Base-by-base conservation (phyloP, 1,140 invertebrate genomes). In the Heliothis virescens region DNA sequence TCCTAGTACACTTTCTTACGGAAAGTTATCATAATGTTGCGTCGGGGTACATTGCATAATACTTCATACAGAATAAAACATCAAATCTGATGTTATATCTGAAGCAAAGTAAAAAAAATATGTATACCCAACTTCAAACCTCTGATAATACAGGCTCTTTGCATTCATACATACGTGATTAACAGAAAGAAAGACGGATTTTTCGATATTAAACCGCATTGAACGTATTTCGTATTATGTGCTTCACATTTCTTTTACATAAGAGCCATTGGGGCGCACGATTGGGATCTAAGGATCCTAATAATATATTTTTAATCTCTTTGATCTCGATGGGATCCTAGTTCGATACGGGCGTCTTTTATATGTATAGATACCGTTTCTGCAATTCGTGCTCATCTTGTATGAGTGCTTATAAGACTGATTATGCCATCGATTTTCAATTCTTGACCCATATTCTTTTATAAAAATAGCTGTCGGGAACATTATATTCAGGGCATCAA, bases 241-340 rank as follows among this genome's bases (percentile, higher is more conserved):
- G 69, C 69, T 57, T 59, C 41, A 60, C 57, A 74, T 74, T 74
- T 53, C 53, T 60, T 60, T 18, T 60, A 74, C 55, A 60, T 74
- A 57, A 73, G 53, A 59, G 41, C 57, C 34, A 74, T 53, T 74
- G 72, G 59, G 26, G 55, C 72, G 59, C 34, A 74, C 57, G 72
- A 74, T 74, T 74, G n/a, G 55, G 72, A 74, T 74, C 57, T 41
- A 74, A 47, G 72, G 72, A 53, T 34, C 53, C 29, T 74, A 74
- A 74, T 74, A 60, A 74, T 74, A 74, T 74, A 74, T 74, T 74
- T 74, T 74, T 74, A 74, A 74, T 74, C 55, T 60, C 72, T 74
- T 74, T 74, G 72, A 74, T 74, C 55, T 60, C 29, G 53, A 74
- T 74, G 47, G 63, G 47, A 50, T 69, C 65, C 57, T 59, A 69